phyloP scores from a whole-genome alignment of 92 coral and sea anemone genomes.

The Epizoanthus scotinus region DNA sequence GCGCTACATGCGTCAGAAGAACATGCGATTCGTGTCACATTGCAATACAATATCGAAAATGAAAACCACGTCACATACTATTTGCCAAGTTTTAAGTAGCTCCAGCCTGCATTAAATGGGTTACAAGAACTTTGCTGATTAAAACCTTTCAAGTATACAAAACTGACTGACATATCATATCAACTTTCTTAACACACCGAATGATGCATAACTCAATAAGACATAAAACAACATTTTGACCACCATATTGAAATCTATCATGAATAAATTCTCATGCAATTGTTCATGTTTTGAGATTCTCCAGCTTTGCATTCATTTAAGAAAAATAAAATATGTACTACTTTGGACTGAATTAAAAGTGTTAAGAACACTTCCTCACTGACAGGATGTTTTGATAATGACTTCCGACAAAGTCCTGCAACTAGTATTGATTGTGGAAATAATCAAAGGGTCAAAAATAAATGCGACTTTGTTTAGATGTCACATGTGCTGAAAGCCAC shows the following conservation, averaged over 20 bases:
- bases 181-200: no score
- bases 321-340: background rate
- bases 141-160: no score
- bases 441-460: background rate
- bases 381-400: slow-evolving; percentile 21
- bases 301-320: background rate
- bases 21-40: background rate
- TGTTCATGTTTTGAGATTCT: background rate
- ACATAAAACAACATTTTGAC: no score
- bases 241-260: no score
- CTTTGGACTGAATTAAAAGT: slow-evolving; percentile 6
- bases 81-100: background rate
- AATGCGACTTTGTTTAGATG: background rate
- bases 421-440: background rate
- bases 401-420: slow-evolving; percentile 35
- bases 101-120: background rate
- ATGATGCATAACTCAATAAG: no score
- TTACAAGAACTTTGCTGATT: no score
- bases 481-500: background rate
- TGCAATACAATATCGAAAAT: background rate
- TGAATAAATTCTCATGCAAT: no score
- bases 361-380: background rate
- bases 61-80: background rate
- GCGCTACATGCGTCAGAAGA: slow-evolving; percentile 20
- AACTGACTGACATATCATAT: no score